Base-by-base conservation (phyloP, 1,140 invertebrate genomes). In the Helicoverpa zea region DNA sequence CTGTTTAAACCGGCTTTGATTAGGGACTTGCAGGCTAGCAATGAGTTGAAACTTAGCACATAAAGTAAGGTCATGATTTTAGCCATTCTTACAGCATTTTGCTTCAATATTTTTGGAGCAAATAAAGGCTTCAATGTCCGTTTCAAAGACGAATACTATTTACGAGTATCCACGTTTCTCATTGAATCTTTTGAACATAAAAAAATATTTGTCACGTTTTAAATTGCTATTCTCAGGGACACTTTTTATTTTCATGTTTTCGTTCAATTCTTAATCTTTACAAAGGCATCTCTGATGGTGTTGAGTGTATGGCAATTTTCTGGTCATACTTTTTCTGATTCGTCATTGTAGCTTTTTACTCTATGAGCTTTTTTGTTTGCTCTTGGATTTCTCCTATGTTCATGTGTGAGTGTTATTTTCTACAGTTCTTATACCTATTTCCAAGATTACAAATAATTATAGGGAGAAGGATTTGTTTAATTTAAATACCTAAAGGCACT, bases 281-380 rank as follows among this genome's bases (percentile, higher is more conserved):
- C 58, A 76, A 76, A 52, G 16, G 35, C 18, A n/a, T n/a, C 47
- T 56, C 49, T 51, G 47, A 49, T 68, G 56, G 75, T 72, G 75
- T 59, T 56, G 49, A 66, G 76, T 80, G 79, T 83, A 81, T 85
- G 68, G 82, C 59, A 83, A 84, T 84, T 88, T 86, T 84, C 73
- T 73, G 79, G 81, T 85, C 43, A 76, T 63, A 51, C 80, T 83
- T 87, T 86, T 87, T 87, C 83, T 87, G 64, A 66, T 72, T 64
- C 81, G 87, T 87, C 83, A 80, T 81, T 75, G 85, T 84, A 84
- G 81, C 82, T 87, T 80, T 81, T 61, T 63, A n/a, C 58, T 73
- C 59, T 68, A 43, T 49, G 70, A 43, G 66, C 70, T 47, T 72
- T 58, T 68, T 49, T 49, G 11, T 61, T 43, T 43, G 35, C 5